Evolutionary conservation across 2,113 vertebrate species (phyloP), one percentile per base, ranked within the genome.

Genomic region (Actenoides hombroni): DNA sequence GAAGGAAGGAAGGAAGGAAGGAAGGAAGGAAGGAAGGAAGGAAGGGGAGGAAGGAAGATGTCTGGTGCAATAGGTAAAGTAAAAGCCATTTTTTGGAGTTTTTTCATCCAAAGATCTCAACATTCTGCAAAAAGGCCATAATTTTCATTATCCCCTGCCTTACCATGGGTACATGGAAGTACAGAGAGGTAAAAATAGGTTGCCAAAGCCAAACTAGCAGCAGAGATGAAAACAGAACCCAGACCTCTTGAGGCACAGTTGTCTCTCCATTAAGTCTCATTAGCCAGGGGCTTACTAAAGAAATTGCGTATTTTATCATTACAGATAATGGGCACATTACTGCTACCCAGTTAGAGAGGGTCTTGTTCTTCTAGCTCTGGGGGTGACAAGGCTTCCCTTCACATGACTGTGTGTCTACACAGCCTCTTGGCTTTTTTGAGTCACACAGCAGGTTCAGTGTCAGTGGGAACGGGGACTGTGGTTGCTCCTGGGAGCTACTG

Each of bases 181-280:
- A 77, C n/a, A 70, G 46, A 89, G 60, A 69, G 17, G 49, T 73
- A 68, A 74, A 90, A 86, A 76, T 46, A 73, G 85, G 33, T 86
- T 77, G 35, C 59, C 44, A 65, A 83, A 83, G 59, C 61, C 1
- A 7, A 65, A 24, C 35, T 33, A 71, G 33, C 29, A 44, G 54
- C 51, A 75, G 60, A 94, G 77, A 25, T 78, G 64, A 78, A 88
- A 92, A 88, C 35, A 77, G 69, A 88, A 83, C 42, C 53, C 67
- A 83, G 28, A 42, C 44, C 28, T 61, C 60, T 70, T 61, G 46
- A 73, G 84, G 26, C 35, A 60, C 8, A 26, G 51, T 51, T 92
- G 15, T 71, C 13, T 56, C 59, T 74, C 67, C 15, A 5, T 83
- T 74, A 68, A 48, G 37, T 49, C 51, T 92, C 46, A 26, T 77